Percentiles rank a stretch among this genome's conserved stretches.
phyloP scores from a whole-genome alignment of 2,113 vertebrate genomes.

The Girardinichthys multiradiatus region DNA sequence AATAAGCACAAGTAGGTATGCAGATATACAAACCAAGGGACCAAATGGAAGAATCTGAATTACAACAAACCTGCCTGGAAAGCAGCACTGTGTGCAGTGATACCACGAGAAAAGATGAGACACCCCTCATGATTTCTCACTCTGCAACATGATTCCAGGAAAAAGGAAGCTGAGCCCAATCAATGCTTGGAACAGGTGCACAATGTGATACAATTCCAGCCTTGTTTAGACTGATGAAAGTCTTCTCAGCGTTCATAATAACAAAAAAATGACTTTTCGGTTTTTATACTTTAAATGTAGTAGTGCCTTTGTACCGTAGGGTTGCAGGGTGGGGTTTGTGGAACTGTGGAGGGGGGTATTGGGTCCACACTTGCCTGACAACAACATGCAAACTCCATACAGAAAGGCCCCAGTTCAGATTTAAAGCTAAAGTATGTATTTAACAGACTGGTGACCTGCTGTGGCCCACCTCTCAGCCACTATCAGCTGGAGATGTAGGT shows the following conservation, averaged over 20 bases:
- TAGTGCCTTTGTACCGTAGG: too few species aligned
- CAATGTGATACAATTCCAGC: not conserved
- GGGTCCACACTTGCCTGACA: too few species aligned
- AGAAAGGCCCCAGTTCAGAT: too few species aligned
- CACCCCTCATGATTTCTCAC: too few species aligned
- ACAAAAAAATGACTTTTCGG: not conserved
- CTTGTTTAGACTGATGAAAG: not conserved
- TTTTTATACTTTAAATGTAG: too few species aligned
- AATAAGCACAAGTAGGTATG: not conserved
- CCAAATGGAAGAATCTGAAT: not conserved
- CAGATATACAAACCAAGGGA: slow-evolving; percentile 6
- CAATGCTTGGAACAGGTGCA: not conserved
- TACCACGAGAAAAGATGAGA: not conserved
- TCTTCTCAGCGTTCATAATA: not conserved
- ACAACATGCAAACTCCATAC: too few species aligned
- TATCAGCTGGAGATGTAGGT: too few species aligned
- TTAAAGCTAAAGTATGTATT: too few species aligned
- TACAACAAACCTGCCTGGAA: not conserved
- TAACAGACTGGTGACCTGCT: too few species aligned
- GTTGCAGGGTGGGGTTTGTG: too few species aligned
- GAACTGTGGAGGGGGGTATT: too few species aligned
- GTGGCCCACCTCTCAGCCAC: too few species aligned
- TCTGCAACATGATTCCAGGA: not conserved
- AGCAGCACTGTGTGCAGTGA: not conserved
- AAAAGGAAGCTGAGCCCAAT: not conserved